Percentiles rank a stretch among this genome's conserved stretches.
Conservation (phyloP, 1,140 invertebrate species). For the Drosophila busckii region DNA sequence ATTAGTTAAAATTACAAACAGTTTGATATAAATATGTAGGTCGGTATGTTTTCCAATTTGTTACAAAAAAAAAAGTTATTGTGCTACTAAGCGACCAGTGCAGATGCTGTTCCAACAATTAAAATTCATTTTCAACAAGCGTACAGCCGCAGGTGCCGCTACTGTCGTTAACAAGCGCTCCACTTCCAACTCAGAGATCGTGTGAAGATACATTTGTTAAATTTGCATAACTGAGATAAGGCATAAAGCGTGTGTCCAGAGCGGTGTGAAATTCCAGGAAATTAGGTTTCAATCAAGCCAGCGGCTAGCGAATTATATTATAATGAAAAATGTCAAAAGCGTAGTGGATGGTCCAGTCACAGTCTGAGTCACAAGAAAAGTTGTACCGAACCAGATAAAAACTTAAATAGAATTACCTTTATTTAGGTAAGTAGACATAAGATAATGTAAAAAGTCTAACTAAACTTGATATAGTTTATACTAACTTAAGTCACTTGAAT, state of each 20-base stretch:
- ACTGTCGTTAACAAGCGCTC: conserved; percentile 60
- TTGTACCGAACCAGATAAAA: too few species aligned
- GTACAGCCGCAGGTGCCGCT: conserved; percentile 35
- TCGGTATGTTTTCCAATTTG: conserved; percentile 33
- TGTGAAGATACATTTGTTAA: conserved; percentile 63
- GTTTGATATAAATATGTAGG: too few species aligned
- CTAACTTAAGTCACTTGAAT: too few species aligned
- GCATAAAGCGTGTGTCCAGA: conserved; percentile 38
- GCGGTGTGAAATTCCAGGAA: conserved; percentile 68
- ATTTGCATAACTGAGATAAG: conserved; percentile 33
- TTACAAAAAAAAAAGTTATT: conserved; percentile 59
- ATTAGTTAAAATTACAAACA: too few species aligned
- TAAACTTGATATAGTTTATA: too few species aligned
- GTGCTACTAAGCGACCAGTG: neutral
- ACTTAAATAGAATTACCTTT: too few species aligned
- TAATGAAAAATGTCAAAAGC: conserved; percentile 57
- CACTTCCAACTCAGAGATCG: conserved; percentile 46
- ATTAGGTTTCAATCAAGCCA: conserved; percentile 40
- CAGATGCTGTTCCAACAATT: conserved; percentile 40
- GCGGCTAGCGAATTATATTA: conserved; percentile 52
- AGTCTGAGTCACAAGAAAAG: too few species aligned
- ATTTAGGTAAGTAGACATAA: too few species aligned
- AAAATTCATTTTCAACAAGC: conserved; percentile 71
- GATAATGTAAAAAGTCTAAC: too few species aligned
- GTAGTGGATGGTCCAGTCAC: too few species aligned